Evolutionary conservation across 2,113 vertebrate species (phyloP), one percentile per base, ranked within the genome.

Genomic region (Barnardius zonarius): DNA sequence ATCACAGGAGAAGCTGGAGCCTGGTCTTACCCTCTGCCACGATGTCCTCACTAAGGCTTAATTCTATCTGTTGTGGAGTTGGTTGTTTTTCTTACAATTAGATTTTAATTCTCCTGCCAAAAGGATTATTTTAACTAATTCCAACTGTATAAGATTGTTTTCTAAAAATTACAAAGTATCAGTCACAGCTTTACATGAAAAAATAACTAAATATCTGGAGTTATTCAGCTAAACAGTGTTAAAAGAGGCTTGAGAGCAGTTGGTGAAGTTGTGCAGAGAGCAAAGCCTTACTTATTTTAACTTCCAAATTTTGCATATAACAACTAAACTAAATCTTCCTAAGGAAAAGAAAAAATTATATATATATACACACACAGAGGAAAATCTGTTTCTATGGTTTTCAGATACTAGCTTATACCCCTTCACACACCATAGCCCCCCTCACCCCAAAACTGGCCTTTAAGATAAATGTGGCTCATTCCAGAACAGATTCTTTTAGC

Each of bases 391-490:
- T 93, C 79, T 91, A 63, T 73, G 68, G 68, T 80, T 93, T 94
- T 97, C 90, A 95, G 66, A 82, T 31, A 90, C 57, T 46, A 86
- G 24, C 28, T 95, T 95, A 49, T 95, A 46, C 84, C 30, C 72
- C 59, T 91, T 88, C 35, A 43, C 33, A 57, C 31, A n/a, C 31
- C 19, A 22, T 13, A 33, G 10, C 31, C 19, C 18, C 11, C 18
- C 11, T 17, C 7, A 3, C 17, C 5, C 8, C 3, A 22, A 67
- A 92, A 96, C 84, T 83, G 75, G 62, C 39, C 91, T 97, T 97
- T 96, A 96, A 81, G 96, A 96, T 88, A 97, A 87, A 88, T 54
- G 44, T 96, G 97, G 97, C 89, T 96, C 97, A 96, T 93, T 96
- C 72, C 81, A 95, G 91, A 95, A 87, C 44, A 93, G 79, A 93